Evolutionary conservation across 2,113 vertebrate genomes (phyloP).

Genomic region (Xenopus laevis): DNA sequence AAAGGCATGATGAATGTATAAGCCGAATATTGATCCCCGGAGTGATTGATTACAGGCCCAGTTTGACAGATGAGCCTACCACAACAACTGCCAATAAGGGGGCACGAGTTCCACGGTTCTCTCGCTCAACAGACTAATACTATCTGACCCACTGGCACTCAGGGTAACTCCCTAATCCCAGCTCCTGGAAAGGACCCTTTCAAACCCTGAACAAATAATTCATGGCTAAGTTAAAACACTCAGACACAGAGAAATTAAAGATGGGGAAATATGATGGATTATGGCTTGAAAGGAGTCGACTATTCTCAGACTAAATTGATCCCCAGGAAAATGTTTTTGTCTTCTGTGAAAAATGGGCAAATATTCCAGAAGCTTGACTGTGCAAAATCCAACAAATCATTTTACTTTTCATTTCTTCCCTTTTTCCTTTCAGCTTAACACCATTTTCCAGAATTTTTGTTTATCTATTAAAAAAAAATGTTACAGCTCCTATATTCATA

Average conservation of each 20-base stretch:
- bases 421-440: conserved; percentile 3
- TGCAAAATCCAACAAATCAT: conserved; percentile 74
- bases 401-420: conserved; percentile 70
- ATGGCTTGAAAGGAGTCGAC: conserved; percentile 87
- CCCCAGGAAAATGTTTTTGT: conserved; percentile 98
- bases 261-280: conserved; percentile 97
- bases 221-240: conserved; percentile 77
- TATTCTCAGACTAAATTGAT: conserved; percentile 88
- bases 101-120: conserved; percentile 65
- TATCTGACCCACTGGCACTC: conserved; percentile 57
- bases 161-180: conserved; percentile 57
- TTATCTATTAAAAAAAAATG: too few species aligned
- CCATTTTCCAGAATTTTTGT: too few species aligned
- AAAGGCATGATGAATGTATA: conserved; percentile 80
- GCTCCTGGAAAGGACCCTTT: conserved; percentile 55
- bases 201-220: conserved; percentile 71
- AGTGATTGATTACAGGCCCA: conserved; percentile 76
- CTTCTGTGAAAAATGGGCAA: conserved; percentile 96
- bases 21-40: conserved; percentile 85
- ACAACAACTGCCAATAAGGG: conserved; percentile 77
- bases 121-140: conserved; percentile 69
- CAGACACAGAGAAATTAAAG: conserved; percentile 75
- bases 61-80: conserved; percentile 81
- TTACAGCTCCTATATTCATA: too few species aligned
- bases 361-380: conserved; percentile 70